These are phyloP conservation scores for Distichodus sexfasciatus DNA, from an alignment of 2,797 vertebrate genomes.

Conservation along the genomic window DNA sequence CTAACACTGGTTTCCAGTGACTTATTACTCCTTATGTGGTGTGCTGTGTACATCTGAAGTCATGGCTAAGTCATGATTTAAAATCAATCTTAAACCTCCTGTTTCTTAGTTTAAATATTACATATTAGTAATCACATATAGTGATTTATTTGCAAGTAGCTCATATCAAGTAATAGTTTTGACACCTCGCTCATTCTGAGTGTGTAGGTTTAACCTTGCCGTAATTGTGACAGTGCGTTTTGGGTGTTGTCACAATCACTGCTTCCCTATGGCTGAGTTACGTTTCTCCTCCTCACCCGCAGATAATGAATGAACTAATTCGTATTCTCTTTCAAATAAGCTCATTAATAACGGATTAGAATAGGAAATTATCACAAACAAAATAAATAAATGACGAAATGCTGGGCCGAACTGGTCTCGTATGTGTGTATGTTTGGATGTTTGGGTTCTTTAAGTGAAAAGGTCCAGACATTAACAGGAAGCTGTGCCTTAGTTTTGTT, in stretches of 20 bases:
- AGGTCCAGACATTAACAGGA: no score
- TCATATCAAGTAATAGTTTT: no score
- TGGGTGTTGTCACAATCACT: slow-evolving; percentile 4
- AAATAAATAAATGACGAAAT: slow-evolving; percentile 1
- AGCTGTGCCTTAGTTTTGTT: no score
- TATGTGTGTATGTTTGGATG: not conserved
- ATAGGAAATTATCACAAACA: slow-evolving; percentile 3
- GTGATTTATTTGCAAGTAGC: no score
- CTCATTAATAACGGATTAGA: slow-evolving; percentile 18
- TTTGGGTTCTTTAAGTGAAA: not conserved
- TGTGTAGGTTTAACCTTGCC: not conserved
- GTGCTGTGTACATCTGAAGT: no score
- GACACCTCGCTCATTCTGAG: not conserved
- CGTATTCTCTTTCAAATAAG: slow-evolving; percentile 11
- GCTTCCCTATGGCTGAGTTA: not conserved
- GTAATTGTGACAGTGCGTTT: not conserved
- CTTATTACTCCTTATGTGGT: no score
- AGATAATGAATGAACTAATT: slow-evolving; percentile 15
- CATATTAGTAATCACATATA: no score
- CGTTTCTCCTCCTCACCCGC: slow-evolving; percentile 14
- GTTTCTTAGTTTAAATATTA: no score
- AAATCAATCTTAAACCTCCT: no score
- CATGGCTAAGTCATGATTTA: no score
- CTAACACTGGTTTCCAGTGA: no score
- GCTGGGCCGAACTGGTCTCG: not conserved